Conservation (phyloP, 2,113 vertebrate genomes). For the Nettapus auritus region DNA sequence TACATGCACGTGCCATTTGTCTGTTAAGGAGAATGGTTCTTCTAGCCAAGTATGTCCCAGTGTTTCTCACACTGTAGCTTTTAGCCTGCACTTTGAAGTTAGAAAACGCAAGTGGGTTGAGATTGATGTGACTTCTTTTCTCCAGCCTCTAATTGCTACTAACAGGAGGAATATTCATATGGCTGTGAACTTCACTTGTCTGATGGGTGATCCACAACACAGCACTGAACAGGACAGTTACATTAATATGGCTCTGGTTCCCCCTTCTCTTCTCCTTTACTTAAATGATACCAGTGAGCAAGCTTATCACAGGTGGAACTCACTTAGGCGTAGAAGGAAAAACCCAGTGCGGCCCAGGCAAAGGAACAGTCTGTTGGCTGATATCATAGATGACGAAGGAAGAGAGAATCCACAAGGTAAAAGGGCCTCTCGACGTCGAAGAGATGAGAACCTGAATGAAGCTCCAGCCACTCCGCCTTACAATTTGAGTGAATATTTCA, state of each 20-base stretch:
- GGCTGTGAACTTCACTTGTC: conserved; percentile 84
- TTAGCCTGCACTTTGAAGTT: conserved; percentile 72
- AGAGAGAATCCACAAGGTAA: neutral
- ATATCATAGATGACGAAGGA: neutral
- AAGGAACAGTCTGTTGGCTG: neutral
- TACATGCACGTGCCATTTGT: conserved; percentile 79
- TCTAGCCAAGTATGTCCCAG: conserved; percentile 65
- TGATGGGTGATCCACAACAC: conserved; percentile 38
- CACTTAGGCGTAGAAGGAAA: neutral
- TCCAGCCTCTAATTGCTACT: conserved; percentile 82
- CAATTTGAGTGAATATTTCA: conserved; percentile 79
- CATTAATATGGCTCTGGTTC: conserved; percentile 59
- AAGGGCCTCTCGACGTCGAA: conserved; percentile 71
- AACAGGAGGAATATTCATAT: conserved; percentile 81
- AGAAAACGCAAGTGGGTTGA: conserved; percentile 83
- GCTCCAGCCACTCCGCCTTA: conserved; percentile 33
- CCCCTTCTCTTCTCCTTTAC: conserved; percentile 89
- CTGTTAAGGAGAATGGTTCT: conserved; percentile 67
- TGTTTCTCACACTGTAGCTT: conserved; percentile 66
- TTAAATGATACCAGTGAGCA: conserved; percentile 88
- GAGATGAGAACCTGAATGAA: conserved; percentile 55
- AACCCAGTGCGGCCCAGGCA: neutral
- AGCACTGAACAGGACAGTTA: neutral
- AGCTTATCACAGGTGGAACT: conserved; percentile 75
- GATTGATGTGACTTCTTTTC: conserved; percentile 87